phyloP scores from a whole-genome alignment of 2,113 vertebrate species.

The Plectropomus leopardus region DNA sequence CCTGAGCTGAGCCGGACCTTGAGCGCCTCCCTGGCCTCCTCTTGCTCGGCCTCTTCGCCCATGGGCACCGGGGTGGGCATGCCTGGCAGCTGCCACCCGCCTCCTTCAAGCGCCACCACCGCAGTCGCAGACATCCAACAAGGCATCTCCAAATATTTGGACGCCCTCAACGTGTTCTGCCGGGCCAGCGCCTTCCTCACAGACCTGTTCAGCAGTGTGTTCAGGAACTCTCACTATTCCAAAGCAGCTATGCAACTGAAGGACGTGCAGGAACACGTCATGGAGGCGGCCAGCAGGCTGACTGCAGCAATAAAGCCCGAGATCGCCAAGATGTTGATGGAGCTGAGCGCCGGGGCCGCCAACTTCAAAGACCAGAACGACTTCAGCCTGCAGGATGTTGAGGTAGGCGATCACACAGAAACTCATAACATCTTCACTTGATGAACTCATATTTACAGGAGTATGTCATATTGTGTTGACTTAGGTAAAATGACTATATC shows the following conservation, averaged over 20 bases:
- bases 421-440: not conserved
- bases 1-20: slow-evolving; percentile 95
- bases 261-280: slow-evolving; percentile 99
- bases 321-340: slow-evolving; percentile 99
- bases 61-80: slow-evolving; percentile 79
- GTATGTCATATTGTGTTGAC: slow-evolving; percentile 7
- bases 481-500: slow-evolving; percentile 10
- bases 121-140: slow-evolving; percentile 99
- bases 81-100: slow-evolving; percentile 84
- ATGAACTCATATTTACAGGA: not conserved
- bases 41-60: slow-evolving; percentile 86
- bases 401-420: slow-evolving; percentile 84
- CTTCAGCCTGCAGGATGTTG: slow-evolving; percentile 98
- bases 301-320: slow-evolving; percentile 99
- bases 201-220: slow-evolving; percentile 98
- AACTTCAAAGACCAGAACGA: slow-evolving; percentile 99
- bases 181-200: slow-evolving; percentile 98
- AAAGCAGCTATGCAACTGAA: slow-evolving; percentile 99
- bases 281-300: slow-evolving; percentile 96
- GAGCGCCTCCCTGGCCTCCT: slow-evolving; percentile 91
- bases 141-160: slow-evolving; percentile 99
- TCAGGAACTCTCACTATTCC: slow-evolving; percentile 97
- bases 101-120: slow-evolving; percentile 86
- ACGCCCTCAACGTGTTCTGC: slow-evolving; percentile 98
- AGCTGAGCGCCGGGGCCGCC: slow-evolving; percentile 95